These are phyloP conservation scores for Cataglyphis hispanica DNA, from an alignment of 1,140 invertebrate species.

Conservation along the genomic window DNA sequence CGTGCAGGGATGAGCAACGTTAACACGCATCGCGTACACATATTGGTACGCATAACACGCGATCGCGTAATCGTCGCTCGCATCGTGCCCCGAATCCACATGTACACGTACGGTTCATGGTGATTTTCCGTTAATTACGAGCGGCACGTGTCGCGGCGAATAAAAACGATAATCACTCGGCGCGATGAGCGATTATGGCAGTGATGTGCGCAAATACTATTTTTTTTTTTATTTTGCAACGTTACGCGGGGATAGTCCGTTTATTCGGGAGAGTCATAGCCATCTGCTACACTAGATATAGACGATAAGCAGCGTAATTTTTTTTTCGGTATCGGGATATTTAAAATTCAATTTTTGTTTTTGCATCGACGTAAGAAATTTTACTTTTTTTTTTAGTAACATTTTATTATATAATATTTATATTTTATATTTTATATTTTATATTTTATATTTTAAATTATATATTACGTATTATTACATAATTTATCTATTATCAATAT, in stretches of 20 bases:
- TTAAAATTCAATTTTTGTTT: neutral
- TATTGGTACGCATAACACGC: slow-evolving; percentile 52
- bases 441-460: too few species aligned
- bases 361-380: neutral
- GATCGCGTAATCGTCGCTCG: slow-evolving; percentile 71
- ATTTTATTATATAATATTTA: too few species aligned
- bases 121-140: slow-evolving; percentile 73
- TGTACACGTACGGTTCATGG: slow-evolving; percentile 39
- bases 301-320: neutral
- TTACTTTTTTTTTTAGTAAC: neutral
- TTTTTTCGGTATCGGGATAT: neutral
- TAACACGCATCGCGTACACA: slow-evolving; percentile 55
- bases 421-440: too few species aligned
- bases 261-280: neutral
- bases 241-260: neutral
- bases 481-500: too few species aligned
- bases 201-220: neutral
- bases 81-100: slow-evolving; percentile 50
- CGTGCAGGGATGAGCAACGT: slow-evolving; percentile 62
- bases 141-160: slow-evolving; percentile 36
- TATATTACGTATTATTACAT: too few species aligned
- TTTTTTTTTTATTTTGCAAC: neutral
- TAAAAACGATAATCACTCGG: slow-evolving; percentile 50
- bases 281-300: slow-evolving; percentile 9
- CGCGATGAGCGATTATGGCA: slow-evolving; percentile 29